These are phyloP conservation scores for Eugnorisma glareosa DNA, from an alignment of 2,888 invertebrate genomes.

Conservation along the genomic window DNA sequence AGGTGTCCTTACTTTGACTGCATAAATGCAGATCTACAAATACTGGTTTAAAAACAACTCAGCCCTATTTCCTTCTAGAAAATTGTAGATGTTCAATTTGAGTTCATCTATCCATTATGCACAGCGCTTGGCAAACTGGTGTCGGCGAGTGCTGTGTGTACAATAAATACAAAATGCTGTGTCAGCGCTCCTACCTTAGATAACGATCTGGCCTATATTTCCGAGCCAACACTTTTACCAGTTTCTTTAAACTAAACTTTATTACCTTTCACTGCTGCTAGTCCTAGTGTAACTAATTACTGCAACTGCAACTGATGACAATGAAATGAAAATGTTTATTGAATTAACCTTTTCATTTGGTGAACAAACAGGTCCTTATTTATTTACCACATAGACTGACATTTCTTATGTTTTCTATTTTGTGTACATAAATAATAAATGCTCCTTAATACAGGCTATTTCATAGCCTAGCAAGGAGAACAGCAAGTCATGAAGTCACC, in stretches of 20 bases:
- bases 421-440: too few relatives aligned
- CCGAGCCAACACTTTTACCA: too few relatives aligned
- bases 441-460: too few relatives aligned
- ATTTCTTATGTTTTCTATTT: too few relatives aligned
- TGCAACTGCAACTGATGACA: not conserved
- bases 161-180: too few relatives aligned
- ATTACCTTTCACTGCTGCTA: not conserved
- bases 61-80: not conserved
- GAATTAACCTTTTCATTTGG: not conserved
- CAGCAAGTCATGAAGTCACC: too few relatives aligned
- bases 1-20: not conserved
- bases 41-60: not conserved
- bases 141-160: too few relatives aligned
- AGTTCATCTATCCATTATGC: not conserved
- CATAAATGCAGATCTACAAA: not conserved
- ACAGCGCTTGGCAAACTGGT: too few relatives aligned
- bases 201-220: not conserved
- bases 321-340: not conserved
- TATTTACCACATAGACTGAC: not conserved
- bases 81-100: not conserved
- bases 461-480: too few relatives aligned
- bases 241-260: not conserved
- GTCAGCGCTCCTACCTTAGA: too few relatives aligned
- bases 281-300: too few relatives aligned
- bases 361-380: not conserved